Base-by-base conservation (phyloP, 2,797 vertebrate species). In the Nothura maculosa region DNA sequence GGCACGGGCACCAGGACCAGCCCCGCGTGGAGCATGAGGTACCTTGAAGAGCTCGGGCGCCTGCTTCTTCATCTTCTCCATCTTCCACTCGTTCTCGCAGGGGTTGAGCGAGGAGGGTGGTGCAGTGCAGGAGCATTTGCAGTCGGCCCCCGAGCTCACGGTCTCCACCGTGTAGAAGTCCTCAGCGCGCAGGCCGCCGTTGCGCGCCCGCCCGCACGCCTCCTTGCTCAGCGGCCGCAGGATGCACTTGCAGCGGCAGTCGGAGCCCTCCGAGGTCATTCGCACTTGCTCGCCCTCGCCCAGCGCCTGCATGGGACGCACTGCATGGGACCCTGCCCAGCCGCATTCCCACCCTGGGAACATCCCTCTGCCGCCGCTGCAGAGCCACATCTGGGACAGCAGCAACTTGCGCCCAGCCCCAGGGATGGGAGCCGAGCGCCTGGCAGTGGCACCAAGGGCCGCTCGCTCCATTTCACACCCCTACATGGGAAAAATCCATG, bases 111-210 rank as follows among this genome's bases (percentile, higher is more conserved):
- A 99, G 76, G 99, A 99, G 2, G 99, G 99, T 0, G 99, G 99
- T 0, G 99, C 99, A 0, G 99, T 99, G 97, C 99, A 99, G 10
- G 99, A 99, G 96, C 99, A 99, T 96, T 98, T 99, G 93, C 99
- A 99, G 98, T 99, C 99, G 0, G 98, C 96, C 8, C 99, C 99
- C 0, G 99, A 99, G 98, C 99, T 99, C 96, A 99, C 98, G 0
- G 99, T 99, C 98, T 99, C 99, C 94, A 99, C 99, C 0, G 99
- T 98, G 97, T 99, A 99, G 98, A 99, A 99, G 93, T 99, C 99
- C 95, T 99, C 99, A 63, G 98, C 98, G 0, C 98, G 97, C 0
- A 97, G 94, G 4, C 97, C 98, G 81, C 99, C 99, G 1, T 78
- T 98, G 47, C 98, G 98, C 92, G 99, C 98, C 8, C 99, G 98